Evolutionary conservation across 2,113 vertebrate species (phyloP).

Genomic region (western clawed frog (Xenopus tropicalis)): UCB_Xtro_10.0 CM004445.2:23034001-23034500

Average conservation of each 20-base stretch:
- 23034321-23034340: not conserved
- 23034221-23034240: not conserved
- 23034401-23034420: too few relatives aligned
- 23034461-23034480: too few relatives aligned
- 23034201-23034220: constrained; percentile 11
- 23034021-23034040: too few relatives aligned
- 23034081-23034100: too few relatives aligned
- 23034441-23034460: too few relatives aligned
- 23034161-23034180: constrained; percentile 32
- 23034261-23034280: constrained; percentile 21
- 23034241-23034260: constrained; percentile 20
- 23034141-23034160: constrained; percentile 10
- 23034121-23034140: constrained; percentile 11
- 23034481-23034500: too few relatives aligned
- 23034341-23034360: not conserved
- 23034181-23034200: constrained; percentile 24
- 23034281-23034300: constrained; percentile 34
- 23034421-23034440: too few relatives aligned
- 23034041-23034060: too few relatives aligned
- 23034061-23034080: too few relatives aligned
- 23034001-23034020: too few relatives aligned
- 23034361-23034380: not conserved
- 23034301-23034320: not conserved
- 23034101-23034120: constrained; percentile 24
- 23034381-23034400: too few relatives aligned